Base-by-base conservation (phyloP, 1,140 invertebrate species). In the Hylaeus volcanicus region DNA sequence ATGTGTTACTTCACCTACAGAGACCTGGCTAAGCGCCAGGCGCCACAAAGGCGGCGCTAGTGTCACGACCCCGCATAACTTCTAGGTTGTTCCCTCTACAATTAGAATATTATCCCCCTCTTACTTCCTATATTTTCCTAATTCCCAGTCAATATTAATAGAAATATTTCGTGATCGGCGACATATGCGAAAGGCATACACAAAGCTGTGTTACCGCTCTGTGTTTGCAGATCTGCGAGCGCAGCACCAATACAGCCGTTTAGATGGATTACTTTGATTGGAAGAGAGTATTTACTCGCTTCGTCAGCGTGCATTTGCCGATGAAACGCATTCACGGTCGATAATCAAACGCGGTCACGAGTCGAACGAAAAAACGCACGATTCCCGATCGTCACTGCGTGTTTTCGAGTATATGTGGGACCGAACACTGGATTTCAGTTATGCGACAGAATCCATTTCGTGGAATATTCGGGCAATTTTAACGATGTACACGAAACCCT, bases 231-330 rank as follows among this genome's bases (percentile, higher is more conserved):
- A n/a, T 1, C 14, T n/a, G 55, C 55, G 6, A n/a, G n/a, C n/a
- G 55, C 55, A n/a, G n/a, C 55, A 3, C 14, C 55, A 9, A 14
- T 41, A 43, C 6, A 41, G 11, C 37, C 39, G 39, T 64, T 64
- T 64, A 64, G 61, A 9, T 2, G 14, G n/a, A 43, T 65, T 55
- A 43, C 14, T 66, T 53, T 14, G 6, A 75, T 56, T 9, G 63
- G 43, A 56, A 75, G 61, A 14, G 73, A 51, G 5, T 39, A 55
- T 64, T 65, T 53, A 39, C 2, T 3, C 8, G 15, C 39, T 61
- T 65, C 61, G 61, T 75, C 60, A 55, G n/a, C 15, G 73, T 5
- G 37, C n/a, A 72, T 78, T 78, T 56, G 53, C 51, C 37, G 43
- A 45, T 56, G 26, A 56, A 41, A 63, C 56, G 45, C n/a, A 55